phyloP scores from a whole-genome alignment of 2,797 vertebrate genomes.

The Delichon dasypus region DNA sequence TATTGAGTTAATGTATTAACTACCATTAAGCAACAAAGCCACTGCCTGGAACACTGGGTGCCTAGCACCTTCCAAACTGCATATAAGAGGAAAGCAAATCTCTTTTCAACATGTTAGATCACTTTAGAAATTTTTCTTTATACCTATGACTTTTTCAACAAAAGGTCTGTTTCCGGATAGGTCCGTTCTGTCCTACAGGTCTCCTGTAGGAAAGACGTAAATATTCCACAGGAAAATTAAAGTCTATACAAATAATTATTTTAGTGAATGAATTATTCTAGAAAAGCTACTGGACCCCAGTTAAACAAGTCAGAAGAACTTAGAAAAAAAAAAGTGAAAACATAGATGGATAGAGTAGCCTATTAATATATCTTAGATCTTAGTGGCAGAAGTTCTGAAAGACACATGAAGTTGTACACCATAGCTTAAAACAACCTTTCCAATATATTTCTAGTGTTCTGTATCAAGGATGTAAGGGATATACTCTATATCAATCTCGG shows the following conservation, averaged over 20 bases:
- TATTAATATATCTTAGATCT: neutral
- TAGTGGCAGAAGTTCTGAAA: neutral
- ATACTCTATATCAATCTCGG: neutral
- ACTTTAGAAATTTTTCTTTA: neutral
- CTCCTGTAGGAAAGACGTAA: neutral
- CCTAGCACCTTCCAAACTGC: neutral
- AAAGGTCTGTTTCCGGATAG: neutral
- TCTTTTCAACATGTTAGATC: neutral
- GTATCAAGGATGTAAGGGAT: neutral
- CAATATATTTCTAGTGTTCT: neutral
- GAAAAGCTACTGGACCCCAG: neutral
- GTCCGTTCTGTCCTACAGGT: neutral
- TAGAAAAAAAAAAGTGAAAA: slow-evolving; percentile 7
- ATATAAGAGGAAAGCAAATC: neutral
- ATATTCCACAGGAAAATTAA: neutral
- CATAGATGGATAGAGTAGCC: neutral
- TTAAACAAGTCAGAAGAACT: neutral
- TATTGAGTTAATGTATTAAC: neutral
- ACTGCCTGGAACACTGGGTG: neutral
- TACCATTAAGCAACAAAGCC: neutral
- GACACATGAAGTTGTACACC: neutral
- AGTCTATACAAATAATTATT: neutral
- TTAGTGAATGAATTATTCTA: neutral
- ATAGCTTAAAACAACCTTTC: neutral
- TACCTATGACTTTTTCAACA: neutral